Conservation (phyloP, 2,888 invertebrate species). For the Deilephila porcellus region DNA sequence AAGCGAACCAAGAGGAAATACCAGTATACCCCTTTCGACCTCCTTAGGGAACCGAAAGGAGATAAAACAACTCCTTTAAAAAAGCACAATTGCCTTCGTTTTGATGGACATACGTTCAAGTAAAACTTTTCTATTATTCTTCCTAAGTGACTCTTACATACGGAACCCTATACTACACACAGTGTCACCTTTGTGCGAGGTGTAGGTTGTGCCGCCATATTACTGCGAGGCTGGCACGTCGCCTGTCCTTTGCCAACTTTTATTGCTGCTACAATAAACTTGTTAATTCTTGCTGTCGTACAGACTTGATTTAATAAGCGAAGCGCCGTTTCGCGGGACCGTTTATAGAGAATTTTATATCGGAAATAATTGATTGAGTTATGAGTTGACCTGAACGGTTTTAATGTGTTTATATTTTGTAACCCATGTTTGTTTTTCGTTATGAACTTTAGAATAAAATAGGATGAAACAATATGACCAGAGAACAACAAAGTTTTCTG, state of each 20-base stretch:
- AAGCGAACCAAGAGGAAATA: too few species aligned
- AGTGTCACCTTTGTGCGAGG: not conserved
- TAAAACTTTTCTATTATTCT: too few species aligned
- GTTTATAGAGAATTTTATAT: not conserved
- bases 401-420: not conserved
- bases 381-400: not conserved
- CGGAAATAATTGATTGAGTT: not conserved
- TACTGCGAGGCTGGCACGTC: not conserved
- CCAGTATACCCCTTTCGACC: too few species aligned
- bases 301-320: not conserved
- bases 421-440: too few species aligned
- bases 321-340: not conserved
- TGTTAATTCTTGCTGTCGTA: not conserved
- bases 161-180: not conserved
- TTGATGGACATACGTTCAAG: too few species aligned
- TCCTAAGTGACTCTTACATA: not conserved
- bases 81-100: too few species aligned
- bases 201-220: not conserved
- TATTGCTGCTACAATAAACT: not conserved
- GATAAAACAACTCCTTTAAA: too few species aligned
- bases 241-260: not conserved
- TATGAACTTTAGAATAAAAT: too few species aligned
- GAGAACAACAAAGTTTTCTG: too few species aligned
- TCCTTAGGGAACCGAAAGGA: too few species aligned
- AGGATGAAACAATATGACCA: too few species aligned